Conservation (phyloP, 1,140 invertebrate species). For the Pinna nobilis region DNA sequence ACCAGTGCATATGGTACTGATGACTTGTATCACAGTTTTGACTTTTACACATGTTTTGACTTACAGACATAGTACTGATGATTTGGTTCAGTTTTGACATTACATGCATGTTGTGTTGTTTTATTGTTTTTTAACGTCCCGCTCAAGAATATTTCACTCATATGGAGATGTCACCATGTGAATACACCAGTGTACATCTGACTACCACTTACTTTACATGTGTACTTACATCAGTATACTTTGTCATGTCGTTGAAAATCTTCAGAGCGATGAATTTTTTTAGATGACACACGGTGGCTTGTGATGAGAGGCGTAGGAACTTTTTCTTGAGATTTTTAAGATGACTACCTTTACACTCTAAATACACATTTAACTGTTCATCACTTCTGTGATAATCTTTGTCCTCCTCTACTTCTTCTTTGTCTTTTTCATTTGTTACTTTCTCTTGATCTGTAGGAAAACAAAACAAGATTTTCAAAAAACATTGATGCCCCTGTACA, state of each 20-base stretch:
- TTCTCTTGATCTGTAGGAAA: not conserved
- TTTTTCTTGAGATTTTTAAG: constrained; percentile 76
- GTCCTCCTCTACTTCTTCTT: constrained; percentile 76
- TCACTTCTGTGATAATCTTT: constrained; percentile 95
- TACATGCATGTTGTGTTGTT: too few relatives aligned
- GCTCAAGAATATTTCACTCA: too few relatives aligned
- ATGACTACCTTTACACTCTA: constrained; percentile 65
- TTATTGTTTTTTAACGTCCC: too few relatives aligned
- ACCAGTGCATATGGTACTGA: too few relatives aligned
- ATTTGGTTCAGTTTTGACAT: too few relatives aligned
- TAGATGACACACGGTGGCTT: constrained; percentile 96
- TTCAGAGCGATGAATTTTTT: constrained; percentile 99
- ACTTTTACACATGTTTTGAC: too few relatives aligned
- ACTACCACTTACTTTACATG: not conserved
- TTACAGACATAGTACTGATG: too few relatives aligned
- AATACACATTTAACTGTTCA: constrained; percentile 83
- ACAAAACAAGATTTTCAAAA: not conserved
- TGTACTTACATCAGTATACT: constrained; percentile 94
- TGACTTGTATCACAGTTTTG: too few relatives aligned
- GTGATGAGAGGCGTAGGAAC: constrained; percentile 95
- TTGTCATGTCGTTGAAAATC: constrained; percentile 91
- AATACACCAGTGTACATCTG: not conserved
- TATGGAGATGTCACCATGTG: not conserved
- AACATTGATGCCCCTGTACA: too few relatives aligned
- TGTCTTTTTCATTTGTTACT: not conserved